These are phyloP conservation scores for Synanceia verrucosa DNA, from an alignment of 2,797 vertebrate genomes.

Conservation along the genomic window DNA sequence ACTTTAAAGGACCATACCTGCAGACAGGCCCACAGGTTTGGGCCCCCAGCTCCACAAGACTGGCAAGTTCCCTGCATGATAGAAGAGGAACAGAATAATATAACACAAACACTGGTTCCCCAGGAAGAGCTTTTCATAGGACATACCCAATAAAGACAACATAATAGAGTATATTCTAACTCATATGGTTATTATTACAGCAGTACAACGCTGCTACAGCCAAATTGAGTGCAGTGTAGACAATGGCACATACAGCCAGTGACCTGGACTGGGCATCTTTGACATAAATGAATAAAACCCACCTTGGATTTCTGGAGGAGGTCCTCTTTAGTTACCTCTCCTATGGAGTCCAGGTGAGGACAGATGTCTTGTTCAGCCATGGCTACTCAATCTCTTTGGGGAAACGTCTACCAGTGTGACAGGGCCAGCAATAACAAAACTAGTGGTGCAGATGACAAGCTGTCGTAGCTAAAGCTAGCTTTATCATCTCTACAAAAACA, in stretches of 20 bases:
- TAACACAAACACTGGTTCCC: not conserved
- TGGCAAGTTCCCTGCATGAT: conserved; percentile 91
- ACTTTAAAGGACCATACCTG: conserved; percentile 83
- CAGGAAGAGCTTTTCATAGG: not conserved
- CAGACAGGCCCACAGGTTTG: conserved; percentile 98
- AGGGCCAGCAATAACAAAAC: conserved; percentile 10
- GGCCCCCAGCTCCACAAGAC: conserved; percentile 93
- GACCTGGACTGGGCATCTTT: not conserved
- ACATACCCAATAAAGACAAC: not conserved
- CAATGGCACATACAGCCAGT: not conserved
- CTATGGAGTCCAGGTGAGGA: conserved; percentile 94
- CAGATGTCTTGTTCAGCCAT: conserved; percentile 92
- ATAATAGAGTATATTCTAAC: not conserved
- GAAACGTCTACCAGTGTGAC: conserved; percentile 33
- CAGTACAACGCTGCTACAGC: not conserved
- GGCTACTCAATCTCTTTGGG: conserved; percentile 44
- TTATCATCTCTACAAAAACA: not conserved
- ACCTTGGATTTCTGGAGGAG: conserved; percentile 97
- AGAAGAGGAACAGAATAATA: not conserved
- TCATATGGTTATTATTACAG: not conserved
- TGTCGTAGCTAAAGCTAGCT: conserved; percentile 52
- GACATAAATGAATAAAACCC: conserved; percentile 32
- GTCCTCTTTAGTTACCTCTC: conserved; percentile 96
- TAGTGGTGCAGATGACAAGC: conserved; percentile 5
- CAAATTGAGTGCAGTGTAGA: not conserved